These are phyloP conservation scores for Eupithecia exiguata DNA, from an alignment of 2,888 invertebrate species.

Conservation along the genomic window DNA sequence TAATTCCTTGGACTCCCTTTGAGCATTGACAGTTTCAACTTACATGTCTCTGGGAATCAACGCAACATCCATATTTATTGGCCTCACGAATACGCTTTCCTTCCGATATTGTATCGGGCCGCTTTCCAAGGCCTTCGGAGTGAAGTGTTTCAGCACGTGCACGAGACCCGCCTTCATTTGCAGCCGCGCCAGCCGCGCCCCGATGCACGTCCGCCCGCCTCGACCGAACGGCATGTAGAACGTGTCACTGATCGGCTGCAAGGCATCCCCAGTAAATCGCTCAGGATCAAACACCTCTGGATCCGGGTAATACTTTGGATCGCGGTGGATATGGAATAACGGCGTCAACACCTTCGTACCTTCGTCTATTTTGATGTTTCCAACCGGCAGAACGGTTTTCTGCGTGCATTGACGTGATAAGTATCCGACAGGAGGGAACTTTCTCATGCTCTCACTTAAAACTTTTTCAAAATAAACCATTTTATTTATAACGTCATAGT, in stretches of 20 bases:
- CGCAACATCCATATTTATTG: conserved; percentile 25
- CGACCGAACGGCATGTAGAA: conserved; percentile 63
- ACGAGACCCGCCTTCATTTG: conserved; percentile 34
- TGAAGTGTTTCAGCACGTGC: conserved; percentile 27
- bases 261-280: conserved; percentile 55
- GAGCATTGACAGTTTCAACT: neutral
- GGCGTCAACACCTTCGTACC: conserved; percentile 62
- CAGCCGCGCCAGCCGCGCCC: conserved; percentile 48
- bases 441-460: conserved; percentile 57
- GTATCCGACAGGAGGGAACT: conserved; percentile 64
- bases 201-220: conserved; percentile 56
- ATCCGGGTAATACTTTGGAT: conserved; percentile 69
- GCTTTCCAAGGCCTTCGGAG: conserved; percentile 21
- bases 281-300: conserved; percentile 75
- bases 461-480: conserved; percentile 51
- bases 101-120: conserved; percentile 23
- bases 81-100: conserved; percentile 26
- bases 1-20: neutral
- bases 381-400: conserved; percentile 61
- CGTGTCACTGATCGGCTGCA: conserved; percentile 37
- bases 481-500: conserved; percentile 47
- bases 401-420: conserved; percentile 55
- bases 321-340: conserved; percentile 66
- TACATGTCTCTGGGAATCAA: conserved; percentile 23
- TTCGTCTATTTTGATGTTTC: conserved; percentile 62